Conservation (phyloP, 2,888 invertebrate genomes). For the Agonopterix heracliana region DNA sequence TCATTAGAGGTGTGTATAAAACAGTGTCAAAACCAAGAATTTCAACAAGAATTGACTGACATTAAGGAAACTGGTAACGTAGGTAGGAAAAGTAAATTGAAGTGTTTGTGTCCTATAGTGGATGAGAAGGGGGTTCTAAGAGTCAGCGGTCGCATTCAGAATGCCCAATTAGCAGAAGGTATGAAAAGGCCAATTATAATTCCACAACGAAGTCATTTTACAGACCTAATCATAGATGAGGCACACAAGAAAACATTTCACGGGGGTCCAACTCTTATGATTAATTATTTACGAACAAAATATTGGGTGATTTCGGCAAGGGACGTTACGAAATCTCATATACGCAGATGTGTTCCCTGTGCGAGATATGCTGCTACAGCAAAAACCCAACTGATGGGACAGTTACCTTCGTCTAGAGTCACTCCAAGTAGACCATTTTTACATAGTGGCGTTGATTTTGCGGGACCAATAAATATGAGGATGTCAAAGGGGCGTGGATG, state of each 20-base stretch:
- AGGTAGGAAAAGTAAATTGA: not conserved
- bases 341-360: constrained; percentile 12
- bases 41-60: too few relatives aligned
- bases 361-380: constrained; percentile 5
- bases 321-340: constrained; percentile 1
- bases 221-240: constrained; percentile 11
- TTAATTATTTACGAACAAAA: constrained; percentile 11
- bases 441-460: constrained; percentile 11
- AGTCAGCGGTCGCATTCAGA: not conserved
- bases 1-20: constrained; percentile 5
- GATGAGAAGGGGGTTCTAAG: not conserved
- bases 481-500: constrained; percentile 9
- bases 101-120: not conserved
- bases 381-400: not conserved
- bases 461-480: constrained; percentile 10
- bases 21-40: not conserved
- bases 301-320: constrained; percentile 12
- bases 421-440: constrained; percentile 3
- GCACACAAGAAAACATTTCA: constrained; percentile 19
- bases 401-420: not conserved
- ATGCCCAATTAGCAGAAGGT: not conserved
- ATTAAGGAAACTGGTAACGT: too few relatives aligned
- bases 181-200: constrained; percentile 14
- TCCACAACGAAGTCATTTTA: constrained; percentile 8
- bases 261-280: constrained; percentile 16